A percentile compares a stretch with the other conserved stretches of the same genome.
Evolutionary conservation across 2,888 invertebrate genomes (phyloP).

Genomic region (Thera britannica): DNA sequence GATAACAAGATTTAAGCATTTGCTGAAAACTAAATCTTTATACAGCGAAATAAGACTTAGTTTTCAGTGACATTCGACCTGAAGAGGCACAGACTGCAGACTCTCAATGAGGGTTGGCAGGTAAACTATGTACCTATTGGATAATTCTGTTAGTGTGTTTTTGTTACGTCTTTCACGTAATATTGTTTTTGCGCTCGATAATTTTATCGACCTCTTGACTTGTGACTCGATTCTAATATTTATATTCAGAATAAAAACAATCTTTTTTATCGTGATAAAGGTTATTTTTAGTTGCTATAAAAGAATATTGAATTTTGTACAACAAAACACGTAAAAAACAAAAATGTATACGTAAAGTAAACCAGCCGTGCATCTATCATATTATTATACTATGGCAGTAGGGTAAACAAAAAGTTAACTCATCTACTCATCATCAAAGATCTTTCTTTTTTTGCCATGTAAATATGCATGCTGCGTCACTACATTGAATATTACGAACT

Average conservation of each 20-base stretch:
- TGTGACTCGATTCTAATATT: constrained; percentile 18
- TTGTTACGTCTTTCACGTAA: constrained; percentile 70
- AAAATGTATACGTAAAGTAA: too few relatives aligned
- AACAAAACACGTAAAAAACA: too few relatives aligned
- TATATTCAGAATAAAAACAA: constrained; percentile 46
- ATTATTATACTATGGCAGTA: too few relatives aligned
- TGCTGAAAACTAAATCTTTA: not conserved
- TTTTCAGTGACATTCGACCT: not conserved
- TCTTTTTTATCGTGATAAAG: not conserved
- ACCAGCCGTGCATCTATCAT: too few relatives aligned
- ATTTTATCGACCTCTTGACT: constrained; percentile 61
- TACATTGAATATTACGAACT: too few relatives aligned
- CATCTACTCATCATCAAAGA: too few relatives aligned
- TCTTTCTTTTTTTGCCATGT: too few relatives aligned
- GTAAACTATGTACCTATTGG: constrained; percentile 59
- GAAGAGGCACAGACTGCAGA: constrained; percentile 1
- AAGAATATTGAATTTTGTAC: too few relatives aligned
- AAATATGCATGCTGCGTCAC: too few relatives aligned
- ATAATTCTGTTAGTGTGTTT: constrained; percentile 67
- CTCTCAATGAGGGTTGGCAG: constrained; percentile 59
- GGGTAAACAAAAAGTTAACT: too few relatives aligned
- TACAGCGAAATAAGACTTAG: not conserved
- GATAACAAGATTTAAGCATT: not conserved
- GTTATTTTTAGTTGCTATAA: too few relatives aligned
- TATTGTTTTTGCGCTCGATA: constrained; percentile 66